Evolutionary conservation across 2,113 vertebrate species (phyloP), one percentile per base, ranked within the genome.

Genomic region (Danionella cerebrum): DNA sequence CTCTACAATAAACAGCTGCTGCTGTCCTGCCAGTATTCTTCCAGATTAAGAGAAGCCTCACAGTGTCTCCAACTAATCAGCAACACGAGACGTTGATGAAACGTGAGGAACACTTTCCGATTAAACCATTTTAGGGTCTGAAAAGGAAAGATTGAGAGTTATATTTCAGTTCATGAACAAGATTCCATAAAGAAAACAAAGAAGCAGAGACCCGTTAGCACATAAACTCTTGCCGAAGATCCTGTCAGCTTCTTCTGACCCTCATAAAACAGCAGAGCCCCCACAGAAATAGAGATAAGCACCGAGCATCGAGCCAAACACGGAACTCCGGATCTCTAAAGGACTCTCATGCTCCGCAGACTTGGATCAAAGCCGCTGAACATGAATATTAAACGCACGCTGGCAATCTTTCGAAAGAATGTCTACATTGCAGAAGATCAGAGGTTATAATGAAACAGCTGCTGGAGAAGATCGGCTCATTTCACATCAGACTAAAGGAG

Each of bases 351-450:
- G 33, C 24, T 62, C 47, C 22, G 24, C 27, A 45, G 36, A 7
- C 24, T 19, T 24, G 25, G 62, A 64, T 65, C 53, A 41, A 12
- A 55, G 41, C 27, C 38, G 29, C 31, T 41, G 65, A 59, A 51
- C 54, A n/a, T 21, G 29, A 3, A 5, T 14, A 27, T 29, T 65
- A 65, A 69, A 48, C 11, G 24, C 10, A 42, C 12, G 3, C 14
- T 45, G 53, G 36, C 19, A 9, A 55, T 33, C 14, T 11, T 41
- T 27, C 25, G 58, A 59, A 70, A 35, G 47, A 70, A 68, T 5
- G 22, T 50, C 41, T 64, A 8, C 62, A 41, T 54, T 33, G 58
- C 19, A 48, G 64, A 35, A 51, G 44, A 67, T 67, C 39, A 9
- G 10, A 22, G 19, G 25, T 42, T 29, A 11, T 33, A 27, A 33